Evolutionary conservation across 2,888 invertebrate species (phyloP).

Genomic region (Eucera pruinosa): DNA sequence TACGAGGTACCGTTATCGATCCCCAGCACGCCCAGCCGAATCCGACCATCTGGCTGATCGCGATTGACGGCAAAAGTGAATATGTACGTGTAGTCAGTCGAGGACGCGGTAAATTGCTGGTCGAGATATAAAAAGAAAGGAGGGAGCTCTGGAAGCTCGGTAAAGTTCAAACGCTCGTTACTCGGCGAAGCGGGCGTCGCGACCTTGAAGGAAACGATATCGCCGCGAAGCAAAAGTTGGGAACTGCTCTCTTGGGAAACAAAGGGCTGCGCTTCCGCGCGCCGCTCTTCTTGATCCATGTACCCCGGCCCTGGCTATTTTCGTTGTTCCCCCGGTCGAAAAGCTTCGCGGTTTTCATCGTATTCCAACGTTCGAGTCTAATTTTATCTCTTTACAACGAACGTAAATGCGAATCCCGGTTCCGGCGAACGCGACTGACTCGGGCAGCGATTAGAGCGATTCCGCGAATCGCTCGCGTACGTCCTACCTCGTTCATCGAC

Average conservation of each 20-base stretch:
- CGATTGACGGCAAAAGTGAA: constrained; percentile 17
- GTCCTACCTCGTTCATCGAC: not conserved
- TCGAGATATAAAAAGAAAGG: too few relatives aligned
- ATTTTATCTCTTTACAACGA: constrained; percentile 37
- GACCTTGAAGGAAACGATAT: constrained; percentile 33
- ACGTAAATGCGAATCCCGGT: constrained; percentile 32
- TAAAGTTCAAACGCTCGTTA: not conserved
- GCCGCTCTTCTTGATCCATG: constrained; percentile 47
- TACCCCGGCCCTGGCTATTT: constrained; percentile 33
- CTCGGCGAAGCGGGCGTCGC: too few relatives aligned
- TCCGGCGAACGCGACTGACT: constrained; percentile 14
- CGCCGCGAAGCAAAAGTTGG: constrained; percentile 36
- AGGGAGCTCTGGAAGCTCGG: not conserved
- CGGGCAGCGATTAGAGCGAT: constrained; percentile 21
- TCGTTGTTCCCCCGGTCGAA: constrained; percentile 19
- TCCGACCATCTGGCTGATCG: not conserved
- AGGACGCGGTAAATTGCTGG: too few relatives aligned
- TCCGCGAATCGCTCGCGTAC: constrained; percentile 22
- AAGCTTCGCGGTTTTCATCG: constrained; percentile 4
- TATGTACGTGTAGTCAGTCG: not conserved
- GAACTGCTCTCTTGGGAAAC: constrained; percentile 27
- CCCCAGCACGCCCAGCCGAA: too few relatives aligned
- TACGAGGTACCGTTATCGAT: constrained; percentile 22
- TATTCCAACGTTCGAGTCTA: constrained; percentile 23
- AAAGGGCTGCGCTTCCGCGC: constrained; percentile 23